Evolutionary conservation across 2,113 vertebrate species (phyloP), one percentile per base, ranked within the genome.

Genomic region (Beaufortia kweichowensis): DNA sequence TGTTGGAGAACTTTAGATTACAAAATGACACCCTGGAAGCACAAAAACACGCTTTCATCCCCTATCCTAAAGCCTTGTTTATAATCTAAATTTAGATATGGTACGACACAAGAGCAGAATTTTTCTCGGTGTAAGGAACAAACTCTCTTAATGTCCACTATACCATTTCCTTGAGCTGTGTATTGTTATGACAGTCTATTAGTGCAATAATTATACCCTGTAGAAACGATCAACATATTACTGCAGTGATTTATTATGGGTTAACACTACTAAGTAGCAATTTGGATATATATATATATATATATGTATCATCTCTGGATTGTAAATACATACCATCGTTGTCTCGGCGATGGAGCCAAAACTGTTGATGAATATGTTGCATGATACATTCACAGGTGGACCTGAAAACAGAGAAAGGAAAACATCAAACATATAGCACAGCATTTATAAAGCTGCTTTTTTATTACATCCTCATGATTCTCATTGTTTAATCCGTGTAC

Each of bases 291-390:
- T n/a, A 28, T 50, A 26, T 39, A 1, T 14, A 35, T 50, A 62
- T 3, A 28, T 24, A 28, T 5, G 21, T 26, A 62, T 57, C 10
- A 41, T 65, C 26, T 1, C 26, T 1, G 7, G 35, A 72, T 41
- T 35, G 53, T 26, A 29, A 33, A 59, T 35, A 84, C 92, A 87
- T 92, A 95, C 94, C 94, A 95, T 95, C 26, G 94, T 95, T 10
- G 94, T 95, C 83, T 95, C 94, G 61, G 94, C 93, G 71, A 95
- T 95, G 68, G 94, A 95, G 48, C 94, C 94, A 80, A 95, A 95
- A 85, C 94, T 95, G 87, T 95, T 95, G 87, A 95, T 95, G 84
- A 95, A 95, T 85, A 95, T 95, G 87, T 95, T 94, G 88, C 94
- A 95, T 15, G 92, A 93, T 78, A 95, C 94, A 84, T 95, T 95